phyloP scores from a whole-genome alignment of 1,140 invertebrate species.

The Penaeus japonicus region DNA sequence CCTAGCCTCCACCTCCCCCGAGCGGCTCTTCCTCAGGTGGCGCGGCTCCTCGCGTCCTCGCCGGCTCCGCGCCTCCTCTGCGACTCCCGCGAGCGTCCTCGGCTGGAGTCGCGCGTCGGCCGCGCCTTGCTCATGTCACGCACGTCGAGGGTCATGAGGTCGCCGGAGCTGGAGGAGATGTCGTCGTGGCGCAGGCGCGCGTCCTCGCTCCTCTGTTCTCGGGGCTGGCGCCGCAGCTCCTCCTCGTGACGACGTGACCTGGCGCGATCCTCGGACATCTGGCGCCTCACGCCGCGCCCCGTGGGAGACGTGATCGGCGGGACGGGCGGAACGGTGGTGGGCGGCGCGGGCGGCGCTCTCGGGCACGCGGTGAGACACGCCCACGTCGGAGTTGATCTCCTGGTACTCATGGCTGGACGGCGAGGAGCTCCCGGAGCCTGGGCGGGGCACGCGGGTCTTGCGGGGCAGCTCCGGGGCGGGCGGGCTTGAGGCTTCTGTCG shows the following conservation, averaged over 20 bases:
- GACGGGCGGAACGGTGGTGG: not conserved
- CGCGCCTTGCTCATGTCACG: not conserved
- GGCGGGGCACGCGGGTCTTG: slow-evolving; percentile 32
- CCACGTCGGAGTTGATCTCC: slow-evolving; percentile 42
- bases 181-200: slow-evolving; percentile 17
- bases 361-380: not conserved
- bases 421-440: slow-evolving; percentile 35
- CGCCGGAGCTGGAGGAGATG: slow-evolving; percentile 41
- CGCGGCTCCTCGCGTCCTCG: slow-evolving; percentile 36
- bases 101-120: slow-evolving; percentile 24
- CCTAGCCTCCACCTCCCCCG: slow-evolving; percentile 33
- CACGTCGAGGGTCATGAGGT: slow-evolving; percentile 6
- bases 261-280: slow-evolving; percentile 35
- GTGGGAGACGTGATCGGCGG: not conserved
- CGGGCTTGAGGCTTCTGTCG: slow-evolving; percentile 37
- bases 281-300: slow-evolving; percentile 4
- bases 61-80: not conserved
- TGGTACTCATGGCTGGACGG: slow-evolving; percentile 52
- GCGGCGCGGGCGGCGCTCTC: not conserved
- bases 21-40: slow-evolving; percentile 42
- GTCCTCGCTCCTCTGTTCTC: slow-evolving; percentile 39
- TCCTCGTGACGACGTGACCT: not conserved
- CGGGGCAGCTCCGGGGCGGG: slow-evolving; percentile 35
- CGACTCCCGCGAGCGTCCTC: slow-evolving; percentile 17
- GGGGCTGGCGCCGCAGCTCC: slow-evolving; percentile 27